Evolutionary conservation across 2,888 invertebrate genomes (phyloP), one percentile per base, ranked within the genome.

Genomic region (Drosophila anceps): DNA sequence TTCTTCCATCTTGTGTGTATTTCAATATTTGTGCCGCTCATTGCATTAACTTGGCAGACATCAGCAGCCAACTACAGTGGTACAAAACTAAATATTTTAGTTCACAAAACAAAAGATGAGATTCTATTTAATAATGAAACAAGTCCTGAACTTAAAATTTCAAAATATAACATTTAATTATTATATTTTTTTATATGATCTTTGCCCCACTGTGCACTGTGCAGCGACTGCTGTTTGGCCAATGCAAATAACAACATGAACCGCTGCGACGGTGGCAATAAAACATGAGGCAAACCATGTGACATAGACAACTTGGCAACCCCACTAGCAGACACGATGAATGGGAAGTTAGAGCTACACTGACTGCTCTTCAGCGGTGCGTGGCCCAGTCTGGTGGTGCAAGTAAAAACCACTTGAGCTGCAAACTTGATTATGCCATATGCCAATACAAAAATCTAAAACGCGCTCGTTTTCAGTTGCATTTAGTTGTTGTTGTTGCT

Each of bases 231-330:
- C 54, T 76, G 77, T 81, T 81, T 81, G 82, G 70, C 73, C 70
- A 73, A 79, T 62, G 79, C 79, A 81, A 81, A 81, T 73, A 81
- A 78, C 65, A 76, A 78, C 69, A 78, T 68, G 51, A 66, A 68
- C 57, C 63, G 53, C 51, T 70, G 59, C 50, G 62, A 63, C 69
- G 57, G 46, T 58, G 59, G 71, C 69, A 79, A 84, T 81, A 83
- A 80, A 83, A 71, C 78, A 74, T 67, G 50, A 71, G 55, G 58
- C 73, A 73, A 75, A 76, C 58, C 82, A 79, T 89, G 80, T 89
- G 84, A 88, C 87, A 86, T 69, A 83, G 87, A 87, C 87, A 81
- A 76, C 69, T 84, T 84, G 85, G 81, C 88, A 72, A 71, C 50
- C 66, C 53, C 66, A 71, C 48, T 29, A 29, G 77, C 39, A 39